Percentiles rank a stretch among this genome's conserved stretches.
phyloP scores from a whole-genome alignment of 2,888 invertebrate species.

The Pinctada fucata region DNA sequence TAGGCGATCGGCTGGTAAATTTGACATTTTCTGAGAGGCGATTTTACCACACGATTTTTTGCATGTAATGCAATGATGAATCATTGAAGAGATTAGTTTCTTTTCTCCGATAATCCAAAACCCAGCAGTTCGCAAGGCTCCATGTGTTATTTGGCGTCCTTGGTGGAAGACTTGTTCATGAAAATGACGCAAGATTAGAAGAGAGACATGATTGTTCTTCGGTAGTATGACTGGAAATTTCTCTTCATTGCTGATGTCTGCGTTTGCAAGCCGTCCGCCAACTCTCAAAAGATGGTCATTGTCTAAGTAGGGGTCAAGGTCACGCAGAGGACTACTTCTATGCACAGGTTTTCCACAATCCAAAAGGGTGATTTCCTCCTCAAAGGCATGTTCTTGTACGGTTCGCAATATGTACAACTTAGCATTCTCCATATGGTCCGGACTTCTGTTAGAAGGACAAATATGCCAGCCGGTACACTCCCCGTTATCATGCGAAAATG shows the following conservation, averaged over 20 bases:
- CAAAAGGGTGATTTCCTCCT: conserved; percentile 18
- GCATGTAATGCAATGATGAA: conserved; percentile 29
- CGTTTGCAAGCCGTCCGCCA: conserved; percentile 33
- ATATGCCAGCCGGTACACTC: conserved; percentile 39
- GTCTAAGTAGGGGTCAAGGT: conserved; percentile 34
- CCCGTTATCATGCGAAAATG: neutral
- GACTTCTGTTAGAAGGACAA: neutral
- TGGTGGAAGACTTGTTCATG: conserved; percentile 41
- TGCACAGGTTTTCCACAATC: neutral
- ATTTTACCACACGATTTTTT: conserved; percentile 27
- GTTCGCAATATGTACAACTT: conserved; percentile 18
- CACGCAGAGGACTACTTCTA: conserved; percentile 22
- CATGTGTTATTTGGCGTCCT: conserved; percentile 45
- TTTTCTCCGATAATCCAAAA: conserved; percentile 44
- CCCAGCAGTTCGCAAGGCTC: conserved; percentile 37
- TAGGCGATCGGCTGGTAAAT: conserved; percentile 34
- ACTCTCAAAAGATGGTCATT: conserved; percentile 34
- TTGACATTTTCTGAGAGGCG: conserved; percentile 26
- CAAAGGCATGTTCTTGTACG: conserved; percentile 32
- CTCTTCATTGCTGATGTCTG: conserved; percentile 10
- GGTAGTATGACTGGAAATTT: conserved; percentile 32
- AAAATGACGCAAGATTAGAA: conserved; percentile 34
- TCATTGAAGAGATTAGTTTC: conserved; percentile 26
- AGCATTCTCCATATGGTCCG: conserved; percentile 10
- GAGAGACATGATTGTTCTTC: conserved; percentile 26